Conservation (phyloP, 2,113 vertebrate genomes). For the Forbesichthys papilliferus region DNA sequence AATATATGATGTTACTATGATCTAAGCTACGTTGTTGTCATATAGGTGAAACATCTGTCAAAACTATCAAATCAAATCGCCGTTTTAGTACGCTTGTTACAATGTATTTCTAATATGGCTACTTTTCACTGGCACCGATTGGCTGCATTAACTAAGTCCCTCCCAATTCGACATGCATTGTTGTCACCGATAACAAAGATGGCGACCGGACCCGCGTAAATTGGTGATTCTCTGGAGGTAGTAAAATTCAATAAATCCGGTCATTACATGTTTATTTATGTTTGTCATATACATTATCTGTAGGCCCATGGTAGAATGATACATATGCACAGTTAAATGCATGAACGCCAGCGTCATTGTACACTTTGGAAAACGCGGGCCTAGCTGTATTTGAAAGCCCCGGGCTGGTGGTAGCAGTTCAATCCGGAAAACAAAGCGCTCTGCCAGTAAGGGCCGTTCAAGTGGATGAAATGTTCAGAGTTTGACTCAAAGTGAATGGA, state of each 20-base stretch:
- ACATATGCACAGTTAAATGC: slow-evolving; percentile 2
- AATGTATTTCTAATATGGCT: slow-evolving; percentile 21
- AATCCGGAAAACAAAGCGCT: slow-evolving; percentile 10
- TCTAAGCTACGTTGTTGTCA: too few species aligned
- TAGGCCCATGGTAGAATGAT: background rate
- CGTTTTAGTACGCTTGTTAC: background rate
- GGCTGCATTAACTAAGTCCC: slow-evolving; percentile 48
- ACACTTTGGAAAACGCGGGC: slow-evolving; percentile 33
- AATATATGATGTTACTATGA: too few species aligned
- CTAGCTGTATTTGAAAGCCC: slow-evolving; percentile 50
- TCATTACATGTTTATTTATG: background rate
- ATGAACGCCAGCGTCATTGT: background rate
- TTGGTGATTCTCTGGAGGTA: slow-evolving; percentile 66
- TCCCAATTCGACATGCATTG: slow-evolving; percentile 59
- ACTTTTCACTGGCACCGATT: slow-evolving; percentile 45
- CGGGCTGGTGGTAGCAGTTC: slow-evolving; percentile 38
- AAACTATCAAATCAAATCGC: background rate
- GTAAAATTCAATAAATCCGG: slow-evolving; percentile 32
- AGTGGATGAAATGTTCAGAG: slow-evolving; percentile 19
- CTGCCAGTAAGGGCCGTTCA: slow-evolving; percentile 5
- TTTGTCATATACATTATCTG: background rate
- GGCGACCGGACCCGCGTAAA: slow-evolving; percentile 77
- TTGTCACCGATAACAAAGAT: slow-evolving; percentile 75
- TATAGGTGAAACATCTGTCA: too few species aligned
- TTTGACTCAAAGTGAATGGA: slow-evolving; percentile 47